Conservation (phyloP, 1,140 invertebrate genomes). For the Nylanderia fulva region DNA sequence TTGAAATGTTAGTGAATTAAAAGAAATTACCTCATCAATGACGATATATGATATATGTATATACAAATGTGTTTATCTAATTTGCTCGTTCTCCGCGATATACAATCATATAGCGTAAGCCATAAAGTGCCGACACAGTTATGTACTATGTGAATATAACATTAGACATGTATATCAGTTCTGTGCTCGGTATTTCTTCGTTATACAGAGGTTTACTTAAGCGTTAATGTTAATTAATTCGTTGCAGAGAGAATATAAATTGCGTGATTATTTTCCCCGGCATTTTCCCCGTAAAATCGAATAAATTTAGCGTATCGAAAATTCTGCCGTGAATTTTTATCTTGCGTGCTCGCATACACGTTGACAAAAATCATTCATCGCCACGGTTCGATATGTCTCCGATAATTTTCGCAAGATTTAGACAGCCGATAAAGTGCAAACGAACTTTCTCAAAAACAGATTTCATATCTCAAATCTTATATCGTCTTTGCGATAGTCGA, state of each 20-base stretch:
- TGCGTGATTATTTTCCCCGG: not conserved
- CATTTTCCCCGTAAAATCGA: not conserved
- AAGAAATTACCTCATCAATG: not conserved
- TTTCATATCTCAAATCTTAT: not conserved
- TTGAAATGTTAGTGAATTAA: not conserved
- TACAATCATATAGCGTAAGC: not conserved
- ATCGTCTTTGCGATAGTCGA: not conserved
- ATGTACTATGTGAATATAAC: not conserved
- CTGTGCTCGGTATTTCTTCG: not conserved
- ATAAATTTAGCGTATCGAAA: slow-evolving; percentile 1
- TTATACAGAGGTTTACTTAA: not conserved
- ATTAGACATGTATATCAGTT: slow-evolving; percentile 1
- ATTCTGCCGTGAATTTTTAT: not conserved
- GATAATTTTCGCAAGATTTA: not conserved
- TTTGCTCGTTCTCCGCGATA: not conserved
- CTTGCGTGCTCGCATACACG: not conserved
- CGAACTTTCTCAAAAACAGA: not conserved
- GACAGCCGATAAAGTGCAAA: not conserved
- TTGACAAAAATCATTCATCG: not conserved
- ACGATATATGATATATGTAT: too few relatives aligned
- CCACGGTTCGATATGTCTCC: not conserved
- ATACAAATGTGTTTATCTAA: not conserved
- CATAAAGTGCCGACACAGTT: not conserved
- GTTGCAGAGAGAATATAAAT: not conserved
- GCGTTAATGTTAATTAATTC: slow-evolving; percentile 32